Conservation (phyloP, 1,140 invertebrate species). For the Holotrichia oblita region DNA sequence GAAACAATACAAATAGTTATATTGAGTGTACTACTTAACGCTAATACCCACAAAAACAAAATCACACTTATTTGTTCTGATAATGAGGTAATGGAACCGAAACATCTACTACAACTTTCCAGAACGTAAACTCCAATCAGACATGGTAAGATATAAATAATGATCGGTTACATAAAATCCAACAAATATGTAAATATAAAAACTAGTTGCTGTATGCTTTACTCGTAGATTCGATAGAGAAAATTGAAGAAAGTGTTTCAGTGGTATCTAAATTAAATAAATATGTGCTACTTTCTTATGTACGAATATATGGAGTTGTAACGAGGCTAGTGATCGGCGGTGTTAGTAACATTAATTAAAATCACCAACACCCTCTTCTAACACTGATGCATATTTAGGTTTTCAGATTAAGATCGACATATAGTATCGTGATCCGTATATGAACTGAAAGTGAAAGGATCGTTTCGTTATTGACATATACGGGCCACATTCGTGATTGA, state of each 20-base stretch:
- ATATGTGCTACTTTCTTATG: neutral
- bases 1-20: no score
- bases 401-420: no score
- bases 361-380: no score
- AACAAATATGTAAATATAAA: neutral
- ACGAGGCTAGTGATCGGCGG: no score
- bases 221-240: neutral
- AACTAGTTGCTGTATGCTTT: neutral
- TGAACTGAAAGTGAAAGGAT: no score
- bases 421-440: no score
- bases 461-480: no score
- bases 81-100: neutral
- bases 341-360: no score
- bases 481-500: no score
- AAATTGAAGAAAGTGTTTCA: neutral
- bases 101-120: neutral
- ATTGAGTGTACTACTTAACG: neutral
- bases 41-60: neutral
- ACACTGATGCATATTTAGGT: no score
- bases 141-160: neutral
- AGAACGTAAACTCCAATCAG: neutral
- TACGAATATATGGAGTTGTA: no score
- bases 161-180: neutral
- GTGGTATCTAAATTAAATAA: neutral
- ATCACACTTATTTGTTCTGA: neutral